Base-by-base conservation (phyloP, 2,797 vertebrate species). In the Aldrovandia affinis region DNA sequence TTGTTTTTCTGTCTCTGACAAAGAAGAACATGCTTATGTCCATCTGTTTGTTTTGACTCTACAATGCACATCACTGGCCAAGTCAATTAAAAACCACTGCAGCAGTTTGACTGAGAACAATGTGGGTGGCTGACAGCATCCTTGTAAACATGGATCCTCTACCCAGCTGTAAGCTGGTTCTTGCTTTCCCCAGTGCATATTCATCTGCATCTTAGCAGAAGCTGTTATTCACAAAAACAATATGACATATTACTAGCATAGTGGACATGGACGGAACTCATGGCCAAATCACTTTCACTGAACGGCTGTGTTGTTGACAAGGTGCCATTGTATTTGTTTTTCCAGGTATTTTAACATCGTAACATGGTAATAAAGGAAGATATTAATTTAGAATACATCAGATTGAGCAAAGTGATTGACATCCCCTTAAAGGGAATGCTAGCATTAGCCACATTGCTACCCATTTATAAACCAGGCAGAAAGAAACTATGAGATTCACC, bases 361-460 rank as follows among this genome's bases (percentile, higher is more conserved):
- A 85, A n/a, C 30, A 59, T 3, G 33, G 85, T 78, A 55, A 79
- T 85, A 44, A 85, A 83, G n/a, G n/a, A n/a, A 88, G 4, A 50
- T 36, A 50, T 25, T 61, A 15, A 30, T 20, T 84, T 36, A 30
- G 14, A 81, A 20, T 61, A 39, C 14, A 75, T 33, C 52, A 28
- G 47, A 57, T 3, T 80, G 28, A 55, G 39, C 10, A 73, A 85
- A 70, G 36, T 47, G 15, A 47, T 75, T 44, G 30, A 20, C 6
- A n/a, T 47, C 84, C 61, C 88, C 73, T 80, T 65, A 91, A 92
- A 92, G 91, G 89, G 87, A 92, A 89, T 86, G 8, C 47, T 82
- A n/a, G 47, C 85, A 87, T 89, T 88, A 78, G 85, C 8, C 75
- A 75, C 39, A 75, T 44, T 44, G 30, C 39, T 42, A 42, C 5